Evolutionary conservation across 2,888 invertebrate genomes (phyloP), one percentile per base, ranked within the genome.

Genomic region (Tenthredo mesomela): DNA sequence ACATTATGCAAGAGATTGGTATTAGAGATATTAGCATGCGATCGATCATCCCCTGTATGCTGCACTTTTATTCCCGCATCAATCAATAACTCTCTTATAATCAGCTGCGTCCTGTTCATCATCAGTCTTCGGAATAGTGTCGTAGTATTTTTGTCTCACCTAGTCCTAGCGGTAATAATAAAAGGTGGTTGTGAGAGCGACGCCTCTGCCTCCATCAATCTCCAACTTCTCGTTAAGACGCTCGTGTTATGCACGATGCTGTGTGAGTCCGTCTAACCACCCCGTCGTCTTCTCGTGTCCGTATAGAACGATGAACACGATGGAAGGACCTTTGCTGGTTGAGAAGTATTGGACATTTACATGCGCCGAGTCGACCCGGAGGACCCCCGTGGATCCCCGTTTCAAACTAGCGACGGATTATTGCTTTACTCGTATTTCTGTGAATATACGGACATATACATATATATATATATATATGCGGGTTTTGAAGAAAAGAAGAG

Each of bases 161-260:
- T 43, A 58, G 58, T 80, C 80, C 80, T 50, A 80, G 58, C n/a
- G n/a, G 61, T 37, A 18, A 33, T 61, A 80, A 61, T 10, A 80
- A 29, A 80, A 37, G 40, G 77, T 77, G 54, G 54, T 50, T 50
- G 77, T 50, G 29, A 50, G 43, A 87, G 89, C 88, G 88, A 89
- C 90, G 90, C 90, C 91, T 89, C 88, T 90, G 91, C 88, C 85
- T 89, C 89, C 92, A 93, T 93, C 92, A 92, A 93, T 93, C 93
- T 92, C 91, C 89, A 88, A 86, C 88, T 89, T 89, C 92, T 92
- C 92, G 92, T 93, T 92, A 93, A 92, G 92, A 91, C 89, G 89
- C 90, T 88, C 90, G 91, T 90, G 89, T 91, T 90, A 87, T 90
- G 88, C 87, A 87, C 88, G 87, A 87, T 84, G 85, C 86, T 87